Evolutionary conservation across 2,113 vertebrate species (phyloP), one percentile per base, ranked within the genome.

Genomic region (Haliaeetus leucogaster): DNA sequence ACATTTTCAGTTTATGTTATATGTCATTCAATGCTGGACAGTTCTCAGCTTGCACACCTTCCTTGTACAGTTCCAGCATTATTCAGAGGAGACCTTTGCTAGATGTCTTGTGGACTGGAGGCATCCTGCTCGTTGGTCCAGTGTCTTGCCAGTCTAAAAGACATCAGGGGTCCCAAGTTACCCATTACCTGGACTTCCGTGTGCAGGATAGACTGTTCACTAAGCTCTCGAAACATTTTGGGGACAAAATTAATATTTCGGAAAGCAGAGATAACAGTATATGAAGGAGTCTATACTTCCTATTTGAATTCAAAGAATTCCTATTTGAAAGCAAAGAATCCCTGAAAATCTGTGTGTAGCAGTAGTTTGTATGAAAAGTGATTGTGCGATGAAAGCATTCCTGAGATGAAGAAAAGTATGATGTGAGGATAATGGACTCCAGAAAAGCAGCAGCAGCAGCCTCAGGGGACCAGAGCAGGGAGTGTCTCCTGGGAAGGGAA

Each of bases 401-500:
- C 85, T 63, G 71, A 96, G 55, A 79, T 95, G 82, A 82, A 79
- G 78, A 68, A 93, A 85, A 81, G 76, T 82, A 45, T 78, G 47
- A 87, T 91, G 92, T 83, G 92, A 93, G 71, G 71, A 73, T 95
- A 95, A 97, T 83, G 79, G 93, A 90, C 88, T 94, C 88, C 55
- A 93, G 87, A 94, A 96, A 94, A 92, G 90, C 88, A 76, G 87
- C 1, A 0, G 72, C 91, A 79, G 66, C 93, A 90, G 82, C 92
- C 97, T 86, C 94, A 47, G 92, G 97, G 82, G 93, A 92, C 45
- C 59, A 90, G 88, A 89, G 82, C 86, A 86, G 22, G 16, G 11
- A 94, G 38, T 17, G 59, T 96, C 95, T 92, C 92, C 88, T 81
- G 96, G 92, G 95, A 96, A 89, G 42, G 81, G 67, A 95, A 96